Percentiles rank a stretch among this genome's conserved stretches.
These are phyloP conservation scores for Potorous gilbertii DNA, from an alignment of 2,797 vertebrate genomes.

Conservation along the genomic window DNA sequence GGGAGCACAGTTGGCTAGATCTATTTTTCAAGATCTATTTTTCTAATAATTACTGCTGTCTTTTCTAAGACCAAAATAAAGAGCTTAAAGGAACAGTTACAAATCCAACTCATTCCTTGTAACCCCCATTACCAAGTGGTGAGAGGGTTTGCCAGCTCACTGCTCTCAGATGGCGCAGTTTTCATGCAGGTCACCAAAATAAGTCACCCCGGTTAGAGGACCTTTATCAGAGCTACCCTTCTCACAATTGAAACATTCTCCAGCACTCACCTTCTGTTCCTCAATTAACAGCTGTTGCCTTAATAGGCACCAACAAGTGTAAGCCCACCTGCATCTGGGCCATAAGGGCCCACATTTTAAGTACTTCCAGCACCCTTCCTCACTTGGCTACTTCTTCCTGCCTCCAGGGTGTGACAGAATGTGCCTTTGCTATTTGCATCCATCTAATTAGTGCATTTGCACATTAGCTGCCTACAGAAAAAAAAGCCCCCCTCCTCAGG, in stretches of 20 bases:
- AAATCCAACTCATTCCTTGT: slow-evolving; percentile 3
- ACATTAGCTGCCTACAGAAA: slow-evolving; percentile 46
- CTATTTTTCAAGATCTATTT: not conserved
- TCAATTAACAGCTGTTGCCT: not conserved
- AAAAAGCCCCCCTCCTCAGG: slow-evolving; percentile 49
- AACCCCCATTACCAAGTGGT: not conserved
- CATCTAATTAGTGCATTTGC: slow-evolving; percentile 71
- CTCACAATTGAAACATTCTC: not conserved
- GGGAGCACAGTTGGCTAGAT: not conserved
- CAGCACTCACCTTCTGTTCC: not conserved
- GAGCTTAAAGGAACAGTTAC: not conserved
- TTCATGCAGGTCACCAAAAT: not conserved
- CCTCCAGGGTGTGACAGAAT: slow-evolving; percentile 49
- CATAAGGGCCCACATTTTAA: not conserved
- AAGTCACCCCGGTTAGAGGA: not conserved
- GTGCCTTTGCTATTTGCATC: slow-evolving; percentile 67
- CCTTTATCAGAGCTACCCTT: not conserved
- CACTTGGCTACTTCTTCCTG: not conserved
- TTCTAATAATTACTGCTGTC: not conserved
- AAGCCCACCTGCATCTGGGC: slow-evolving; percentile 6
- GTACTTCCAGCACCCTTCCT: not conserved
- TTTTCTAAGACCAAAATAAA: not conserved
- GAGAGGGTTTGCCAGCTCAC: not conserved
- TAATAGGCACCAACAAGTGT: not conserved
- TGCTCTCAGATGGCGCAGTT: not conserved